phyloP scores from a whole-genome alignment of 2,888 invertebrate genomes.

The Conistra vaccinii region DNA sequence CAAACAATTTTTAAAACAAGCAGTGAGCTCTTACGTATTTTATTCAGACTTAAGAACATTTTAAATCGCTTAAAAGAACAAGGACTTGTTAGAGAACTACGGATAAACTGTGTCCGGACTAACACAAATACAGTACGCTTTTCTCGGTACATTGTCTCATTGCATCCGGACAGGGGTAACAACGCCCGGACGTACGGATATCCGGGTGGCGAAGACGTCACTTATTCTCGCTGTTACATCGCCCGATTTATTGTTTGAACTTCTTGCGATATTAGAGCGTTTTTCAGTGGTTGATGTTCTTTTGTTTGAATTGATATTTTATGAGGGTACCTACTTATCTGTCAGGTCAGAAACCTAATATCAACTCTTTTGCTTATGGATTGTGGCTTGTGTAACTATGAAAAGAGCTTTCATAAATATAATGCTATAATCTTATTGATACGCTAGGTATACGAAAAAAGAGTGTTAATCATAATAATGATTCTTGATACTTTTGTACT shows the following conservation, averaged over 20 bases:
- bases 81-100: slow-evolving; percentile 53
- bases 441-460: no score
- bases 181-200: slow-evolving; percentile 55
- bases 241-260: slow-evolving; percentile 63
- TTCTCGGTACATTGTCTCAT: slow-evolving; percentile 66
- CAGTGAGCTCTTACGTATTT: slow-evolving; percentile 43
- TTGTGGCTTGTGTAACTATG: no score
- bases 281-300: slow-evolving; percentile 10
- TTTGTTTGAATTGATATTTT: slow-evolving; percentile 9
- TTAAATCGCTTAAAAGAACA: slow-evolving; percentile 67
- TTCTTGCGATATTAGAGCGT: slow-evolving; percentile 41
- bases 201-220: slow-evolving; percentile 61
- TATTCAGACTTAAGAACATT: slow-evolving; percentile 55
- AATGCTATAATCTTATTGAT: no score
- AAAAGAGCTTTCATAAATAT: no score
- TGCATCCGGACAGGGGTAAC: slow-evolving; percentile 63
- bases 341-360: no score
- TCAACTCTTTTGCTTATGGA: no score
- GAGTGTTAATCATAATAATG: no score
- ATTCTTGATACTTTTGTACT: no score
- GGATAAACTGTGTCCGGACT: slow-evolving; percentile 62
- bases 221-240: slow-evolving; percentile 55
- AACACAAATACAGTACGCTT: slow-evolving; percentile 67
- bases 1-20: slow-evolving; percentile 30
- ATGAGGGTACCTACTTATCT: neutral